These are phyloP conservation scores for Drosophila insularis DNA, from an alignment of 1,140 invertebrate genomes.

Conservation along the genomic window DNA sequence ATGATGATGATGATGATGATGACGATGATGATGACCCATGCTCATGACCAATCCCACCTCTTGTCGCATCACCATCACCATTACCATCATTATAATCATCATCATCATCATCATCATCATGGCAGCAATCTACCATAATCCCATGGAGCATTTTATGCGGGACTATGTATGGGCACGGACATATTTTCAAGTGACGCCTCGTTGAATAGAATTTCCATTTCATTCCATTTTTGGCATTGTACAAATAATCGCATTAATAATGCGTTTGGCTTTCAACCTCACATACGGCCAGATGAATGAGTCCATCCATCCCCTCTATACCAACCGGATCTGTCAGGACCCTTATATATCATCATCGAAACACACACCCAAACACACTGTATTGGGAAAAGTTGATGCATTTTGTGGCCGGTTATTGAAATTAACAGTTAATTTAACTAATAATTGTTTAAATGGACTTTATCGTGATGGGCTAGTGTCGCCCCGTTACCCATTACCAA, in stretches of 20 bases:
- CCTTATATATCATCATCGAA: constrained; percentile 44
- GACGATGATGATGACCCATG: constrained; percentile 13
- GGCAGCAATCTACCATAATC: constrained; percentile 16
- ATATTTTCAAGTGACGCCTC: constrained; percentile 51
- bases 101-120: constrained; percentile 9
- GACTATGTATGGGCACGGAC: constrained; percentile 41
- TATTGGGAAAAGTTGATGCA: not conserved
- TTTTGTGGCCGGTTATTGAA: constrained; percentile 44
- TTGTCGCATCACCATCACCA: not conserved
- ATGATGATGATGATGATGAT: constrained; percentile 18
- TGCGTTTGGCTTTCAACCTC: constrained; percentile 44
- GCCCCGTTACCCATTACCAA: not conserved
- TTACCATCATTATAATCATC: not conserved
- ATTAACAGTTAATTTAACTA: constrained; percentile 77
- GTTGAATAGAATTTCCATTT: constrained; percentile 46
- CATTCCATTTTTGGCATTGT: constrained; percentile 47
- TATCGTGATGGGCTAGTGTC: constrained; percentile 51
- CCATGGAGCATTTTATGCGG: constrained; percentile 47
- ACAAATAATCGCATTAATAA: constrained; percentile 73
- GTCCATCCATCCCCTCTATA: not conserved
- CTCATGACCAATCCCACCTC: constrained; percentile 9
- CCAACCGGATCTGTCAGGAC: constrained; percentile 29
- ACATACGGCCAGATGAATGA: not conserved
- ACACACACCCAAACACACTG: not conserved
- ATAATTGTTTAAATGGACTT: constrained; percentile 71